Base-by-base conservation (phyloP, 2,797 vertebrate species). In the Oreochromis grahami region DNA sequence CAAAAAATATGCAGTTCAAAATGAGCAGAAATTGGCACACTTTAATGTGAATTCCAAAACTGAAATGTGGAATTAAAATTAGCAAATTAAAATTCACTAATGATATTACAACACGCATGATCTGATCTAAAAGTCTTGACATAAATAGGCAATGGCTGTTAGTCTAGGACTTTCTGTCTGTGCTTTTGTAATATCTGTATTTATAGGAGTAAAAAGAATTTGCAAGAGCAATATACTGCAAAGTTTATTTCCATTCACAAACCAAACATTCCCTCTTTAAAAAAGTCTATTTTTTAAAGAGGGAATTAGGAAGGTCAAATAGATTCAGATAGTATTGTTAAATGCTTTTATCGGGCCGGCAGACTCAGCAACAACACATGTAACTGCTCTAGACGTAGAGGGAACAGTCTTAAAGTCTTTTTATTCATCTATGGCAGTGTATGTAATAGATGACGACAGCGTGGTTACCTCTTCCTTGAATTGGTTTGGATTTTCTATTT, bases 401-500 rank as follows among this genome's bases (percentile, higher is more conserved):
- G 19, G 38, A 83, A 17, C 51, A 19, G 26, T 63, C 19, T 21
- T 21, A n/a, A 29, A 78, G 32, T 53, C 6, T 70, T 56, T 32
- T 74, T 74, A n/a, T 50, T 81, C 36, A 45, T 74, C 41, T 14
- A 15, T 76, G 48, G 77, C 26, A 4, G 29, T 36, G 70, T 38
- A 48, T 38, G 68, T 83, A 79, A 88, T 84, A 79, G 79, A 84
- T 82, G 15, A 82, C 50, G 55, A 87, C 82, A 87, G 36, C 76
- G 5, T 10, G 29, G 72, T 86, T 52, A 48, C 65, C 56, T 83
- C 48, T 86, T 24, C 72, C 52, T 52, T 72, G 53, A 68, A 77
- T 52, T 2, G 5, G 50, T 79, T 70, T 60, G 26, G 51, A 77
- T 78, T 84, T 88, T 84, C 86, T 89, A 80, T 91, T 89, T 87